Evolutionary conservation across 2,888 invertebrate genomes (phyloP), one percentile per base, ranked within the genome.

Genomic region (Yponomeuta evonymella): DNA sequence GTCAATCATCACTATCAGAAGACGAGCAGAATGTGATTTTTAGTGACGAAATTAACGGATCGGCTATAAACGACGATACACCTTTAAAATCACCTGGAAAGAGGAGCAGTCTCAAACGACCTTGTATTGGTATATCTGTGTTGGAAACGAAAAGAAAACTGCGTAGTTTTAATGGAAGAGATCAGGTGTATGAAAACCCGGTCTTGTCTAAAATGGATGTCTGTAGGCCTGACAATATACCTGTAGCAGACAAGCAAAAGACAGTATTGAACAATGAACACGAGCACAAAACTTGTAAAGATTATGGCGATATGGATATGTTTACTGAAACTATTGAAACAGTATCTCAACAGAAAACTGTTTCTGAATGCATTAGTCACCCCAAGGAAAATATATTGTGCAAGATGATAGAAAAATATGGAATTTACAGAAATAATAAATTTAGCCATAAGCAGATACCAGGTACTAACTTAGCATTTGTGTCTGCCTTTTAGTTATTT

Each of bases 391-490:
- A 85, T 73, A 79, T 88, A 72, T 75, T 90, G 62, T 88, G 87
- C 77, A 74, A 72, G 62, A 84, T 86, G 83, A 75, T 90, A 73
- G 79, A 85, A 67, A 88, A 84, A 77, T 81, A 87, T 79, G 85
- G 82, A 73, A 74, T 67, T 72, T 72, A 70, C 72, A 76, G 69
- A 63, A 43, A 64, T 23, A 72, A 75, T 79, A 70, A 85, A 83
- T 78, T 70, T 5, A 12, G 51, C 51, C 51, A 58, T 8, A 58
- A 15, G 12, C 12, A 15, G 51, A 12, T 81, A 69, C 70, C 84
- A 78, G 89, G 89, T 88, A 79, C 5, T 36, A 36, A 36, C 51
- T n/a, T 43, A 63, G n/a, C 2, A 36, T 12, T 67, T 36, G 11
- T 67, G 11, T 67, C 43, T 67, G 67, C 10, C 4, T 67, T 30